These are phyloP conservation scores for Erinaceus europaeus DNA, from an alignment of 2,113 vertebrate genomes.

Conservation along the genomic window DNA sequence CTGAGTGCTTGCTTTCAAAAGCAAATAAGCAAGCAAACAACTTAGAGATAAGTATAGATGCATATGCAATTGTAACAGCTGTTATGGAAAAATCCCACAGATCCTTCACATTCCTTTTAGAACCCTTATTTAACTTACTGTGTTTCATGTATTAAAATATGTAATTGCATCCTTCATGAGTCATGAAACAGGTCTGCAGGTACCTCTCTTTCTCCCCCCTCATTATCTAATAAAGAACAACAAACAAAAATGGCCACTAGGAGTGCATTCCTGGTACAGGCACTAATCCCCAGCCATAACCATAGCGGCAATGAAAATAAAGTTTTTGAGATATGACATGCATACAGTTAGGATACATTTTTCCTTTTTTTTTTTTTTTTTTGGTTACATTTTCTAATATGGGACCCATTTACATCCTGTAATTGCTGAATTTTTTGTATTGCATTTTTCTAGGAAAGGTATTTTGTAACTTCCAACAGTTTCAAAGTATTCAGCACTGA, in stretches of 20 bases:
- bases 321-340: neutral
- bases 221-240: too few relatives aligned
- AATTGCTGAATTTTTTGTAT: neutral
- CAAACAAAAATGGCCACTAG: too few relatives aligned
- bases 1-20: neutral
- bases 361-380: too few relatives aligned
- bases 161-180: too few relatives aligned
- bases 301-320: neutral
- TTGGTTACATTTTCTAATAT: neutral
- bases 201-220: too few relatives aligned
- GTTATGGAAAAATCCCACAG: neutral
- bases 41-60: neutral
- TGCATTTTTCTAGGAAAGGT: neutral
- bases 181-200: too few relatives aligned
- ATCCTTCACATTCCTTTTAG: neutral
- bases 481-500: neutral
- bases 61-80: neutral
- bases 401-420: neutral
- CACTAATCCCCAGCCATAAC: too few relatives aligned
- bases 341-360: neutral
- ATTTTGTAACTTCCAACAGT: neutral
- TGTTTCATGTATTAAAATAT: too few relatives aligned
- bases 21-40: neutral
- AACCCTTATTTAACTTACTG: too few relatives aligned
- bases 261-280: too few relatives aligned